These are phyloP conservation scores for Columbina picui DNA, from an alignment of 2,113 vertebrate genomes.

Conservation along the genomic window DNA sequence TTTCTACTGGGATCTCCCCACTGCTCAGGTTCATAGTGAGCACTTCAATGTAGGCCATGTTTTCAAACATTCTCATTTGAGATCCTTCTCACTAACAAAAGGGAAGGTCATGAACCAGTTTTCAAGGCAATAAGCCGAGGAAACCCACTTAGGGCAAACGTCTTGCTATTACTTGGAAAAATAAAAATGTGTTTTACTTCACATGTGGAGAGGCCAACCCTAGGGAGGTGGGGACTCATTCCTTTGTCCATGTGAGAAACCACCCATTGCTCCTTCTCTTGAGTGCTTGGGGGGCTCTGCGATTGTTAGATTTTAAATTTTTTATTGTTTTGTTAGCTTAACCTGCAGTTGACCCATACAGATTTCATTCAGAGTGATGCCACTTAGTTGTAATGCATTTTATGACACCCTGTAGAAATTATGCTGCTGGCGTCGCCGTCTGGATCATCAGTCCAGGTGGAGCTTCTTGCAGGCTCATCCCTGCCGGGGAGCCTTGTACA, in stretches of 20 bases:
- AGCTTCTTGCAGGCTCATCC: neutral
- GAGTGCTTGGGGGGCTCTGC: conserved; percentile 48
- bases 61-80: neutral
- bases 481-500: neutral
- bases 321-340: conserved; percentile 80
- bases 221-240: neutral
- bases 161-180: neutral
- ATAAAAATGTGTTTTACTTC: neutral
- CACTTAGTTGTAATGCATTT: conserved; percentile 67
- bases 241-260: conserved; percentile 35
- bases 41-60: neutral
- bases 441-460: neutral
- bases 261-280: conserved; percentile 20
- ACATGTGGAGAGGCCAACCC: neutral
- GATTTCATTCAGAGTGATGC: conserved; percentile 69
- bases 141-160: neutral
- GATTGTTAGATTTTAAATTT: conserved; percentile 73
- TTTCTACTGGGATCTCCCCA: neutral
- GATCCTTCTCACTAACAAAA: neutral
- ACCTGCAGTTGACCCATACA: conserved; percentile 77
- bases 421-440: neutral
- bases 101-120: neutral
- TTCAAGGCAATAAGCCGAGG: neutral
- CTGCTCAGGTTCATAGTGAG: rapidly evolving
- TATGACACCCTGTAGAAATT: conserved; percentile 68